Evolutionary conservation across 2,113 vertebrate genomes (phyloP).

Genomic region (Hypocryptadius cinnamomeus): DNA sequence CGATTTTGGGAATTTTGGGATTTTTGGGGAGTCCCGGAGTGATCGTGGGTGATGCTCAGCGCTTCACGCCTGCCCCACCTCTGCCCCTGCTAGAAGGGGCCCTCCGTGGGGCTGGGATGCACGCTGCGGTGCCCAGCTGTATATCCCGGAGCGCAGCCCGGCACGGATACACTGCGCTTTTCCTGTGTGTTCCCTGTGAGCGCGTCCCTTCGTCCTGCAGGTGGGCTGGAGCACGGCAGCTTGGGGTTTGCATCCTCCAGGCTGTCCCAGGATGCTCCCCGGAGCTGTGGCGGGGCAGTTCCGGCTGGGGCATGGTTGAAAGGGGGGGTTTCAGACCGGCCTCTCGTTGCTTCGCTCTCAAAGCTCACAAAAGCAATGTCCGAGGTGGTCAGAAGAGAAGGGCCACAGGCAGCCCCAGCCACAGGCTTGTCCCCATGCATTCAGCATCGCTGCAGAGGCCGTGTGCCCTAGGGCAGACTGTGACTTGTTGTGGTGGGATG

Average conservation of each 20-base stretch:
- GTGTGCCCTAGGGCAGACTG: constrained; percentile 75
- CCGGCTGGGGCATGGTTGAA: rapidly evolving
- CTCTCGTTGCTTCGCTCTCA: constrained; percentile 25
- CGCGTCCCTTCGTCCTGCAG: background rate
- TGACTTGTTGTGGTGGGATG: constrained; percentile 78
- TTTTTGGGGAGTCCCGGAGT: rapidly evolving
- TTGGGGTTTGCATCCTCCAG: too few relatives aligned
- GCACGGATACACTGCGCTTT: rapidly evolving
- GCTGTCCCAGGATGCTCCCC: background rate
- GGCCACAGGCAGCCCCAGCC: background rate
- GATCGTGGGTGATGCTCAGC: too few relatives aligned
- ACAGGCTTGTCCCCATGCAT: background rate
- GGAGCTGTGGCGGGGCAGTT: background rate
- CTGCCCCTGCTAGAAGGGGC: rapidly evolving
- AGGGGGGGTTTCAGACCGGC: constrained; percentile 17
- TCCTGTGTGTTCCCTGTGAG: too few relatives aligned
- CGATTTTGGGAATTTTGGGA: rapidly evolving
- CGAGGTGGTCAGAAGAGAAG: constrained; percentile 38
- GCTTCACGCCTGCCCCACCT: background rate
- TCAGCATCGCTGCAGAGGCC: background rate
- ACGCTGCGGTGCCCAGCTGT: rapidly evolving
- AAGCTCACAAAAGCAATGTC: constrained; percentile 45
- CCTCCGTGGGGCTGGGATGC: background rate
- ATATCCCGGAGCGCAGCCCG: rapidly evolving
- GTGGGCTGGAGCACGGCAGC: rapidly evolving